phyloP scores from a whole-genome alignment of 2,113 vertebrate genomes.

The Phaethon lepturus region DNA sequence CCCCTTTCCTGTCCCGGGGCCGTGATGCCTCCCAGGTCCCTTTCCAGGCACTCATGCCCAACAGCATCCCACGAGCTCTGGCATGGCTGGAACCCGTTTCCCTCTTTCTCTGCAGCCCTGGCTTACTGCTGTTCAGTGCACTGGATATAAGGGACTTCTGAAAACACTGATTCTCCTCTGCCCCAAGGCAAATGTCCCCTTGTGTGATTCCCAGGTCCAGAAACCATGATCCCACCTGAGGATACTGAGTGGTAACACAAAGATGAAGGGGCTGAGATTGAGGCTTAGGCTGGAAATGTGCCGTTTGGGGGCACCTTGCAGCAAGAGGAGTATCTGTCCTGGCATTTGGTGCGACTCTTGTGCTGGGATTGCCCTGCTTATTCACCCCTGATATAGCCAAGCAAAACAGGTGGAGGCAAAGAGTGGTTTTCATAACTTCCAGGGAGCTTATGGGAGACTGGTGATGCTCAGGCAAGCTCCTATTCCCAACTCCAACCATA shows the following conservation, averaged over 20 bases:
- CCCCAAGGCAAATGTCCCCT: not conserved
- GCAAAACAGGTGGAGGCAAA: not conserved
- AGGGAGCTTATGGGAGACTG: not conserved
- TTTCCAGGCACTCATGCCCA: not conserved
- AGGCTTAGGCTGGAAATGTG: not conserved
- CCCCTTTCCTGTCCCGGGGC: not conserved
- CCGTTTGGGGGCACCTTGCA: not conserved
- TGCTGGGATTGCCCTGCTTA: not conserved
- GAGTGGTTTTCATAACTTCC: not conserved
- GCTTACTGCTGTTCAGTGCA: fast-evolving
- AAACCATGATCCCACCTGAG: not conserved
- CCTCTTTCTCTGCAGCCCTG: fast-evolving
- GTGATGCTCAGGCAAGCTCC: not conserved
- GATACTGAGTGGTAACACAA: not conserved
- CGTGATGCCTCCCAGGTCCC: not conserved
- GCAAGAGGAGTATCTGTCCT: not conserved
- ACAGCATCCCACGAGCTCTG: not conserved
- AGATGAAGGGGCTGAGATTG: not conserved
- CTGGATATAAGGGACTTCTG: not conserved
- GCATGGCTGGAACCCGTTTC: fast-evolving
- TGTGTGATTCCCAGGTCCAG: not conserved
- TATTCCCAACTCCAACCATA: not conserved
- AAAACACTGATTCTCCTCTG: not conserved
- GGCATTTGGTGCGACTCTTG: not conserved
- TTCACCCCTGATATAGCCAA: not conserved